Conservation (phyloP, 2,888 invertebrate genomes). For the Keiferia lycopersicella region DNA sequence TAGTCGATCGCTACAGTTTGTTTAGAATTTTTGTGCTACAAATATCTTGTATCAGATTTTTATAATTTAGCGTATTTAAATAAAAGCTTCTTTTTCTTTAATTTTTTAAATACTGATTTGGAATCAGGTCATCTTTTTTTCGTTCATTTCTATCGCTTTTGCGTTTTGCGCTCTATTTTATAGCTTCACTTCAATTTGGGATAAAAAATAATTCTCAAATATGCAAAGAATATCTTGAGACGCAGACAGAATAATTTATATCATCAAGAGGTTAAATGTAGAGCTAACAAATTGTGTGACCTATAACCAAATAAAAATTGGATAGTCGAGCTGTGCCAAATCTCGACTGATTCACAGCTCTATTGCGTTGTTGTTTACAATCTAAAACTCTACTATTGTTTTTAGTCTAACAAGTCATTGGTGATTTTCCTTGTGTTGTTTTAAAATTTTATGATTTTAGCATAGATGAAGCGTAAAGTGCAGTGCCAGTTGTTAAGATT, state of each 20-base stretch:
- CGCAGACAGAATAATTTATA: background rate
- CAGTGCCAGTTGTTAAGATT: background rate
- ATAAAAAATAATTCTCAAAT: background rate
- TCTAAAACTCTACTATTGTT: background rate
- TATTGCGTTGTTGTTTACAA: background rate
- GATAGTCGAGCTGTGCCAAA: conserved; percentile 15
- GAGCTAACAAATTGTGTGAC: conserved; percentile 12
- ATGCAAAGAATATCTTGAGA: background rate
- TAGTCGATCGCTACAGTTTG: too few species aligned
- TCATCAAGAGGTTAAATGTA: conserved; percentile 1
- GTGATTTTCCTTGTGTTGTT: conserved; percentile 2
- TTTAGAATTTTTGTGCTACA: too few species aligned
- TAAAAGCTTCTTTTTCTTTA: too few species aligned
- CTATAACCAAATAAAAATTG: background rate
- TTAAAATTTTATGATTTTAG: background rate
- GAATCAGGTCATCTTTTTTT: background rate
- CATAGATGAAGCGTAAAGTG: background rate
- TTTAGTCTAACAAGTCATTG: background rate
- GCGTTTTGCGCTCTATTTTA: too few species aligned
- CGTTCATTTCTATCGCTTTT: too few species aligned
- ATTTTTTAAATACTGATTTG: background rate
- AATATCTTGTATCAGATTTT: too few species aligned
- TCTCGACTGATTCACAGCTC: background rate
- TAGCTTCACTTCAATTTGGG: background rate
- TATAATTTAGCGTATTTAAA: too few species aligned